Evolutionary conservation across 2,113 vertebrate genomes (phyloP).

Genomic region (Lepisosteus osseus): DNA sequence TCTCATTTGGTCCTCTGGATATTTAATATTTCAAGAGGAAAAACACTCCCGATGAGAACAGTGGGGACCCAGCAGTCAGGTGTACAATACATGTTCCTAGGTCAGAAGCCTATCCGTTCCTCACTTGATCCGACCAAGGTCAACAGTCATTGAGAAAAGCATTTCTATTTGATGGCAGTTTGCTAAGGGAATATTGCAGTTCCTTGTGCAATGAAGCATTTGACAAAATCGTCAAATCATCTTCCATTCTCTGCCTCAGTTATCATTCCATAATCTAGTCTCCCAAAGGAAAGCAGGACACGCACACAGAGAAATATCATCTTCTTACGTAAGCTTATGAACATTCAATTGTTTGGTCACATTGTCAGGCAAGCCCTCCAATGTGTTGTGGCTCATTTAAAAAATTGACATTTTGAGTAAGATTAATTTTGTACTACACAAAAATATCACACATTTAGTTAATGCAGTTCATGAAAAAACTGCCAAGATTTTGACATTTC

Average conservation of each 20-base stretch:
- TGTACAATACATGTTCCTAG: too few species aligned
- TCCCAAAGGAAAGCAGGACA: background rate
- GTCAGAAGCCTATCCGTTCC: too few species aligned
- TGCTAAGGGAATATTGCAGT: background rate
- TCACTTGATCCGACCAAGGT: background rate
- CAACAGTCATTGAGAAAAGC: background rate
- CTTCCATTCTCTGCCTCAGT: background rate
- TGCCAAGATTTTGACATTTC: too few species aligned
- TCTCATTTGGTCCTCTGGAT: background rate
- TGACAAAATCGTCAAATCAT: slow-evolving; percentile 1
- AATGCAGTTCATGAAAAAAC: too few species aligned
- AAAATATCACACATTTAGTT: too few species aligned
- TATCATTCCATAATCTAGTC: background rate
- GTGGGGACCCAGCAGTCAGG: background rate
- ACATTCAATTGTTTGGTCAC: too few species aligned
- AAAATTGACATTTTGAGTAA: too few species aligned
- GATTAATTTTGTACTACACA: too few species aligned
- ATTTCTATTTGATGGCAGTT: background rate
- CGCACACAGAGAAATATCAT: background rate
- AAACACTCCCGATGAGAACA: background rate
- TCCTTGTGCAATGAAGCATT: slow-evolving; percentile 2
- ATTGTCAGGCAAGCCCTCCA: too few species aligned
- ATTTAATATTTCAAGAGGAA: background rate
- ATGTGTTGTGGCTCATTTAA: too few species aligned
- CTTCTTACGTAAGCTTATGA: too few species aligned